Conservation (phyloP, 2,888 invertebrate genomes). For the Oscheius sp. region DNA sequence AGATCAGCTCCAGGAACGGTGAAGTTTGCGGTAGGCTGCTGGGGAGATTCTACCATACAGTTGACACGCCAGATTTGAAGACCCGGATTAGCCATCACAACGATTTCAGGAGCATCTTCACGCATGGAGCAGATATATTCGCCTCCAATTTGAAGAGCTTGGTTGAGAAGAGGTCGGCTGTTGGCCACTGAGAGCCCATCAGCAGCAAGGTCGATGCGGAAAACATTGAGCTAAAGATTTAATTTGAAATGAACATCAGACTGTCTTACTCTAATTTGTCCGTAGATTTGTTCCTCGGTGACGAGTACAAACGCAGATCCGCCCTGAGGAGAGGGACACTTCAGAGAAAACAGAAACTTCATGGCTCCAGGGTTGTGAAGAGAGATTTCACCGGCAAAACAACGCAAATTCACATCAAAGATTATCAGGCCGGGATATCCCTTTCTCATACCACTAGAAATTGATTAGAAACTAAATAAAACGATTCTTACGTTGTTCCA, state of each 20-base stretch:
- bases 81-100: conserved; percentile 69
- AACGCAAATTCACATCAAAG: conserved; percentile 67
- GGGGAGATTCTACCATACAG: conserved; percentile 55
- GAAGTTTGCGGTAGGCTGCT: conserved; percentile 61
- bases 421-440: conserved; percentile 67
- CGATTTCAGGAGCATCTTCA: conserved; percentile 70
- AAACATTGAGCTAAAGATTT: conserved; percentile 60
- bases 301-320: conserved; percentile 67
- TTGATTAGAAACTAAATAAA: background rate
- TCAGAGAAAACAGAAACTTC: conserved; percentile 69
- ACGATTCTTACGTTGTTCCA: conserved; percentile 41
- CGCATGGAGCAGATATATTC: conserved; percentile 69
- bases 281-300: conserved; percentile 51
- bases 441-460: conserved; percentile 67
- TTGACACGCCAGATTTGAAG: conserved; percentile 65
- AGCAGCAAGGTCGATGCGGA: conserved; percentile 62
- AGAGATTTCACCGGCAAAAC: conserved; percentile 65
- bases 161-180: conserved; percentile 59
- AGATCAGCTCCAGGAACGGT: conserved; percentile 68
- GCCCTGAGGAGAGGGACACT: conserved; percentile 60
- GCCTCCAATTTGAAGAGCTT: conserved; percentile 61
- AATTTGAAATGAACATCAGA: background rate
- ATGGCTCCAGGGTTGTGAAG: conserved; percentile 64
- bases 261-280: conserved; percentile 41
- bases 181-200: conserved; percentile 67